Base-by-base conservation (phyloP, 2,113 vertebrate species). In the Cryptoleucopteryx plumbea region DNA sequence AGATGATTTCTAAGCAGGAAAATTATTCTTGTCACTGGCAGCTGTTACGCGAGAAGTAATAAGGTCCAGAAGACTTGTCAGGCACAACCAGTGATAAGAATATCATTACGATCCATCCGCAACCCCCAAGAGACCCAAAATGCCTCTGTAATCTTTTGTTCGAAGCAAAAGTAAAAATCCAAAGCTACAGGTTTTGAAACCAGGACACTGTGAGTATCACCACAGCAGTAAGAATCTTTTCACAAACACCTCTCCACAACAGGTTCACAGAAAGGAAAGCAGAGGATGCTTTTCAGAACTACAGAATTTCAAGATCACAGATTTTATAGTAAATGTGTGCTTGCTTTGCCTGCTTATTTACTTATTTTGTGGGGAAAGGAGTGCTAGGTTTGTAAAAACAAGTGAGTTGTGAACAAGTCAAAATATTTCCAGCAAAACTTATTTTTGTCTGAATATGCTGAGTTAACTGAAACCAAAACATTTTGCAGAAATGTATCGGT, bases 21-120 rank as follows among this genome's bases (percentile, higher is more conserved):
- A 96, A 96, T 93, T 86, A 93, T 93, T 96, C 92, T 66, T 86
- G 90, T 92, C 85, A 73, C 62, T 93, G 90, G 92, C 96, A 96
- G 87, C 87, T 96, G 90, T 78, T 90, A 89, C 0, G 19, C 9
- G 66, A 90, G 92, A 95, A 94, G 73, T 48, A 93, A 78, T 48
- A 53, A 62, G 66, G 78, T 79, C 94, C 93, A 95, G 94, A 94
- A 88, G 87, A 74, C 73, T 86, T 73, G 56, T 31, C 0, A 8
- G 61, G 93, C 74, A 91, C 0, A 0, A 88, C 32, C 53, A 85
- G 70, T 62, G 78, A 70, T 67, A 95, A 53, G 92, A 95, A 72
- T 93, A 93, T 88, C 73, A 90, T 94, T 90, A 92, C 0, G 0
- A 91, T 70, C 92, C 82, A 96, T 83, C 92, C 96, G 85, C 78